Percentiles rank a stretch among this genome's conserved stretches.
phyloP scores from a whole-genome alignment of 2,797 vertebrate species.

The Zalophus californianus region DNA sequence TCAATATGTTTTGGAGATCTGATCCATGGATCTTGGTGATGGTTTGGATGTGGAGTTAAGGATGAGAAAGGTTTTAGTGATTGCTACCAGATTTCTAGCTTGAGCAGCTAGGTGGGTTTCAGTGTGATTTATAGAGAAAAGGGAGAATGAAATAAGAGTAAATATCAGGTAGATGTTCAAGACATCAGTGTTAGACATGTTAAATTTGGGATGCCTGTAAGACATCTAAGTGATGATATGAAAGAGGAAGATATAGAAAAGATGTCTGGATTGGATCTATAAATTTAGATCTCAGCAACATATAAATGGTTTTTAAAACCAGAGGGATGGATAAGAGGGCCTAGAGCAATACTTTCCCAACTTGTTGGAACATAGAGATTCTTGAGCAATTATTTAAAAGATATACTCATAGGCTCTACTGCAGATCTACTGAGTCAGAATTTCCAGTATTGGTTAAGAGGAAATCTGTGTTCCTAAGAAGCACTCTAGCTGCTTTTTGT shows the following conservation, averaged over 20 bases:
- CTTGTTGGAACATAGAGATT: background rate
- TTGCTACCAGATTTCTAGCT: background rate
- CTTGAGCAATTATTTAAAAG: background rate
- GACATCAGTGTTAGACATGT: background rate
- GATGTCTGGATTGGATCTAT: background rate
- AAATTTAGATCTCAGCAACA: background rate
- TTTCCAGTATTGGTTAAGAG: background rate
- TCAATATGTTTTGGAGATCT: background rate
- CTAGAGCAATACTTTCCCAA: background rate
- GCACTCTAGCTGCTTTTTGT: background rate
- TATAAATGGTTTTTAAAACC: background rate
- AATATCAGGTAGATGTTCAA: background rate
- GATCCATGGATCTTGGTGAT: background rate
- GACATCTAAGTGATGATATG: background rate
- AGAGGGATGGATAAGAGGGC: background rate
- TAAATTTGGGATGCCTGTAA: background rate
- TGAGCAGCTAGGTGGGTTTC: background rate
- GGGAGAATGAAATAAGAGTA: background rate
- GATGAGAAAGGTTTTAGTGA: background rate
- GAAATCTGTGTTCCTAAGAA: background rate
- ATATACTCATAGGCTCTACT: background rate
- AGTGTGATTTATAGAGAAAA: background rate
- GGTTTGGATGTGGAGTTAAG: background rate
- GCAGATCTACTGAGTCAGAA: background rate
- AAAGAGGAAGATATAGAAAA: background rate